Base-by-base conservation (phyloP, 2,113 vertebrate genomes). In the Dicrurus megarhynchus region DNA sequence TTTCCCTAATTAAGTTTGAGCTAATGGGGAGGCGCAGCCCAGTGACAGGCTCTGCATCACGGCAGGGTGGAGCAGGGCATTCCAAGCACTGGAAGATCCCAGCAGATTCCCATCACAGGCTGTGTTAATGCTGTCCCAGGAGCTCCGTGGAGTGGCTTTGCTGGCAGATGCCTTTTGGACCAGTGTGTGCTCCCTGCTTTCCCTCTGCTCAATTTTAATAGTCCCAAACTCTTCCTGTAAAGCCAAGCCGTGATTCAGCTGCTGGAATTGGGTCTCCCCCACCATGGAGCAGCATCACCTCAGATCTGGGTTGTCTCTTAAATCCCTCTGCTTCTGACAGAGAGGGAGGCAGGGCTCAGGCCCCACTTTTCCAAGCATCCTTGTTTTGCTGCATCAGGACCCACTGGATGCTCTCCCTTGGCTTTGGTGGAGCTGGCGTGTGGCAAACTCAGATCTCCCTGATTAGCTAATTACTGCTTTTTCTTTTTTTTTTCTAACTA, bases 1-100 rank as follows among this genome's bases (percentile, higher is more conserved):
- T 84, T 64, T 30, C 35, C 28, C 76, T 88, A 53, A 90, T 89
- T 85, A 95, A 88, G 84, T 87, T 89, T 8, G 64, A 97, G 93
- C 95, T 80, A 37, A 93, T 1, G 4, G 68, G 78, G 68, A 95
- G 91, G 87, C 8, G 0, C 13, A 67, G 46, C 82, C 76, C 50
- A 13, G 6, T 35, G 89, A 71, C 78, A 84, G n/a, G 81, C 73
- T 70, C 70, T 7, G 57, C 79, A 14, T 35, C 71, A 27, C 24
- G 17, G 39, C 28, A 6, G 27, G 42, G 57, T 1, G 8, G 24
- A 32, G 39, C 69, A 52, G 76, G 64, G 76, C 81, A 14, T 55
- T 82, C 59, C 9, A 7, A 28, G 47, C 71, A 9, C 12, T 5
- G 53, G 12, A 28, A 83, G 23, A 57, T 89, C 87, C 42, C 59